Percentiles rank a stretch among this genome's conserved stretches.
Conservation (phyloP, 2,113 vertebrate genomes). For the Arothron firmamentum region DNA sequence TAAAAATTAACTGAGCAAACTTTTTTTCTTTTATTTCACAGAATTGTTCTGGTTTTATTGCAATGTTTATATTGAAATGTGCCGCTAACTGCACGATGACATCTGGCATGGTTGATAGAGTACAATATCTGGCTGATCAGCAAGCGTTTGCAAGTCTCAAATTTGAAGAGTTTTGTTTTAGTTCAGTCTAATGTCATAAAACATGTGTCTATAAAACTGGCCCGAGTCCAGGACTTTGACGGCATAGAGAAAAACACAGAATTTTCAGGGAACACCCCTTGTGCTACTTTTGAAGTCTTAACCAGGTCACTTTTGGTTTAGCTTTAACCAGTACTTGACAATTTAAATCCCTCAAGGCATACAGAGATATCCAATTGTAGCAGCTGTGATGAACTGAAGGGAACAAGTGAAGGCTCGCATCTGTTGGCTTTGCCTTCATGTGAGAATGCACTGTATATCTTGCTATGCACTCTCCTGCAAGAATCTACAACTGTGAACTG, state of each 20-base stretch:
- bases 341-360: slow-evolving; percentile 15
- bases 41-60: neutral
- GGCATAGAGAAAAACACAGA: neutral
- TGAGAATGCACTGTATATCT: slow-evolving; percentile 32
- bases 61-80: neutral
- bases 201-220: neutral
- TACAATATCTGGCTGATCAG: slow-evolving; percentile 5
- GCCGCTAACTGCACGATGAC: neutral
- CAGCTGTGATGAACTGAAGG: slow-evolving; percentile 30
- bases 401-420: slow-evolving; percentile 39
- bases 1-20: neutral
- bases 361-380: slow-evolving; percentile 9
- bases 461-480: slow-evolving; percentile 20
- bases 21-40: slow-evolving; percentile 15
- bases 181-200: neutral
- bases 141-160: slow-evolving; percentile 9
- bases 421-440: slow-evolving; percentile 30
- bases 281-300: slow-evolving; percentile 4
- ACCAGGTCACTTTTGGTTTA: neutral
- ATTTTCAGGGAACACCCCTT: neutral
- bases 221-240: slow-evolving; percentile 7
- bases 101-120: neutral
- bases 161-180: neutral
- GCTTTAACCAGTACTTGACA: slow-evolving; percentile 17
- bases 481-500: slow-evolving; percentile 20